phyloP scores from a whole-genome alignment of 35 echinoderm and acorn worm species.

The Holothuria glaberrima region DNA sequence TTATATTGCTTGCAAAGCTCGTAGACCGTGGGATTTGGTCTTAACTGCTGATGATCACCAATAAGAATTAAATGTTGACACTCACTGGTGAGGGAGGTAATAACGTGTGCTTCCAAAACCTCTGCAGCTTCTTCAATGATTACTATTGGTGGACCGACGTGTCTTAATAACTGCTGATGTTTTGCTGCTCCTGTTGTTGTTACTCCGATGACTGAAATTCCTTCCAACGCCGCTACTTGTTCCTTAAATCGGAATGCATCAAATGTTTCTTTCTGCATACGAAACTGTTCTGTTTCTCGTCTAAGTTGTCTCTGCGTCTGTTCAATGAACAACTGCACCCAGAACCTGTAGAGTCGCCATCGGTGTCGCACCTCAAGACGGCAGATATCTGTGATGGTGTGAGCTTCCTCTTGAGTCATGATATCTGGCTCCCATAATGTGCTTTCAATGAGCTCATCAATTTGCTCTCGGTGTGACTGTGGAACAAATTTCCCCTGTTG shows the following conservation, averaged over 20 bases:
- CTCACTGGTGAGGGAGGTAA: conserved; percentile 71
- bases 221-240: neutral
- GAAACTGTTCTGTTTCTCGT: neutral
- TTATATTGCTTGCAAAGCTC: conserved; percentile 80
- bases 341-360: conserved; percentile 88
- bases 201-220: neutral
- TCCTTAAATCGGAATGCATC: conserved; percentile 45
- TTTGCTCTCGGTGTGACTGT: conserved; percentile 2
- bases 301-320: neutral
- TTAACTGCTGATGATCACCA: conserved; percentile 96
- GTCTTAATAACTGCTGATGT: neutral
- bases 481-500: neutral
- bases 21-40: conserved; percentile 95
- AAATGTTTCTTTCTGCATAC: conserved; percentile 10
- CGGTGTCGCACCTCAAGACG: neutral
- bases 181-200: conserved; percentile 70
- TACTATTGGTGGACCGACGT: neutral
- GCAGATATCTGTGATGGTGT: conserved; percentile 60
- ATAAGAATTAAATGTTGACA: conserved; percentile 93
- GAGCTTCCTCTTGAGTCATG: conserved; percentile 69
- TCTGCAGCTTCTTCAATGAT: conserved; percentile 58
- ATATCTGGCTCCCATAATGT: conserved; percentile 58
- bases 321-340: conserved; percentile 50
- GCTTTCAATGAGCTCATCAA: conserved; percentile 37
- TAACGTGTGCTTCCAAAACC: conserved; percentile 70